Evolutionary conservation across 2,888 invertebrate genomes (phyloP).

Genomic region (Exocentrus adspersus): DNA sequence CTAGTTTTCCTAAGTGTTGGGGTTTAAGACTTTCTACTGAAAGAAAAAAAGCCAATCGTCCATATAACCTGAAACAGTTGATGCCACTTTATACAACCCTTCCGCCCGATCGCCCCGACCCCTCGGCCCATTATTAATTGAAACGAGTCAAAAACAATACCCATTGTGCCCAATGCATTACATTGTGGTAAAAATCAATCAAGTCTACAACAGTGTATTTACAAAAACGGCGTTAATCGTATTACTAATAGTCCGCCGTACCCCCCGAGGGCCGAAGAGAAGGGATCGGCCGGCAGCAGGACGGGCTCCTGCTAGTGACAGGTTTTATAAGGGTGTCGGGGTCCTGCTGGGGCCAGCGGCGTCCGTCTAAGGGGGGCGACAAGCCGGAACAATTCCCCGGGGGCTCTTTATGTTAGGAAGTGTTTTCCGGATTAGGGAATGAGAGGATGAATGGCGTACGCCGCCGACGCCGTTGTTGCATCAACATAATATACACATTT

Average conservation of each 20-base stretch:
- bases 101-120: constrained; percentile 19
- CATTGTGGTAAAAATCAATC: constrained; percentile 59
- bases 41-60: constrained; percentile 9
- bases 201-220: constrained; percentile 54
- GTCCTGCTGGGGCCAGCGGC: constrained; percentile 58
- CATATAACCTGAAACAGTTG: constrained; percentile 29
- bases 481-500: neutral
- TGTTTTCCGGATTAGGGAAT: constrained; percentile 13
- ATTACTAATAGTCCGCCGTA: constrained; percentile 58
- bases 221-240: constrained; percentile 62
- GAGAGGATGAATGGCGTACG: constrained; percentile 2
- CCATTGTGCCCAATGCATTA: constrained; percentile 45
- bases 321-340: constrained; percentile 62
- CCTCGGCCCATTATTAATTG: constrained; percentile 41
- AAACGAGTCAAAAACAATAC: constrained; percentile 52
- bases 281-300: constrained; percentile 49
- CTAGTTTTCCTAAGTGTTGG: no score
- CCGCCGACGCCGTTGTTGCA: neutral
- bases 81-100: constrained; percentile 18
- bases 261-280: constrained; percentile 48
- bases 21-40: neutral
- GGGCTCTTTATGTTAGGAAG: constrained; percentile 28
- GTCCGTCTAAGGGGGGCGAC: constrained; percentile 52
- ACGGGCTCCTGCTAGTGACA: constrained; percentile 60
- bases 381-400: constrained; percentile 47